Evolutionary conservation across 2,888 invertebrate genomes (phyloP), one percentile per base, ranked within the genome.

Genomic region (Hirtodrosophila confusa): DNA sequence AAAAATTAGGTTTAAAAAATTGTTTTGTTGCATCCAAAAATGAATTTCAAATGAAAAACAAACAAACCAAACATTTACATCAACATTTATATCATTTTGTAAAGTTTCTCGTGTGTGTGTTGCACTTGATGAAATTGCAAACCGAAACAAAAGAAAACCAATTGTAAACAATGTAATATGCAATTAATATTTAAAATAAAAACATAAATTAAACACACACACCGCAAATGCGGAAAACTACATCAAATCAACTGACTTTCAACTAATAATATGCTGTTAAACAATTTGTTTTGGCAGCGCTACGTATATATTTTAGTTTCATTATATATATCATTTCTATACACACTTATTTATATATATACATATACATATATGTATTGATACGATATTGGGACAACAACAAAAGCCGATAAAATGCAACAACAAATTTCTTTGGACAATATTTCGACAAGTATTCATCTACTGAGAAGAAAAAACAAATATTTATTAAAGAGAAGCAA

Each of bases 391-490:
- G 39, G 23, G 43, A 45, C 37, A 53, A 69, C 5, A 44, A 44
- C 44, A 48, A 51, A 62, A 66, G 27, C 31, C 45, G 41, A 69
- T 62, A 40, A 62, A 80, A 64, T 72, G 67, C 61, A 79, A 70
- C 63, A 84, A 71, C 61, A 77, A 78, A 73, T 86, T 88, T 84
- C 84, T 79, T 86, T 84, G 83, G 88, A 86, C 88, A 88, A 88
- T 84, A 84, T 84, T 84, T 88, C 76, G 88, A 78, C 61, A 86
- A 88, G 88, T 88, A 83, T 88, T 88, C 75, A 79, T 61, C 69
- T 71, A 79, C 17, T 84, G 85, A 78, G 72, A 77, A 41, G 47
- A 55, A 57, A 57, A 58, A 54, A 36, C 40, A 71, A 71, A 66
- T 70, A 72, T 69, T 69, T 69, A 69, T 75, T 70, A 55, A 48